A percentile compares a stretch with the other conserved stretches of the same genome.
These are phyloP conservation scores for Gymnobelideus leadbeateri DNA, from an alignment of 2,113 vertebrate species.

Conservation along the genomic window DNA sequence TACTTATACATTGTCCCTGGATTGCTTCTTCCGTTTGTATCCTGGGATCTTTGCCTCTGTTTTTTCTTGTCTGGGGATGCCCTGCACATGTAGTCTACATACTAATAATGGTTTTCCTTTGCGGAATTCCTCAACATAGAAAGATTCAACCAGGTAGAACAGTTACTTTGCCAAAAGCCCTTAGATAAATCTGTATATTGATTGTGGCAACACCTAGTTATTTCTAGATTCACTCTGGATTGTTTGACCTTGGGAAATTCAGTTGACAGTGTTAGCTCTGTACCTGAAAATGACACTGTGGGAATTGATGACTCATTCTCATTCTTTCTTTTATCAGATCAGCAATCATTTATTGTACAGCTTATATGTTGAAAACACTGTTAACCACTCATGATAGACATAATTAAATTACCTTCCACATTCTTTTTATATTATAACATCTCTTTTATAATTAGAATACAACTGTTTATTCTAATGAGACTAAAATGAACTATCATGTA, in stretches of 20 bases:
- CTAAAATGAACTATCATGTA: neutral
- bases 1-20: neutral
- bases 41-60: neutral
- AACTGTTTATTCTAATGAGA: conserved; percentile 2
- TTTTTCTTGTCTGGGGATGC: neutral
- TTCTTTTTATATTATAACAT: conserved; percentile 5
- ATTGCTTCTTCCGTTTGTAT: neutral
- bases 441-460: neutral
- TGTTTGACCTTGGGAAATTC: conserved; percentile 25
- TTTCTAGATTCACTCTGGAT: conserved; percentile 16
- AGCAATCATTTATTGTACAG: conserved; percentile 26
- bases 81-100: neutral
- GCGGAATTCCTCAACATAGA: neutral
- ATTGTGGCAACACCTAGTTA: conserved; percentile 17
- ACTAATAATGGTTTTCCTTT: neutral
- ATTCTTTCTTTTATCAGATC: conserved; percentile 52
- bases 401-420: neutral
- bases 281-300: neutral
- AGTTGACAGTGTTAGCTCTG: neutral
- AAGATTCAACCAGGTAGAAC: neutral
- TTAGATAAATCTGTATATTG: neutral
- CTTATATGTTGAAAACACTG: conserved; percentile 31
- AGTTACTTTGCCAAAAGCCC: neutral
- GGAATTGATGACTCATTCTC: conserved; percentile 27
- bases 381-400: conserved; percentile 21